phyloP scores from a whole-genome alignment of 2,888 invertebrate species.

The Nomada goodeniana region DNA sequence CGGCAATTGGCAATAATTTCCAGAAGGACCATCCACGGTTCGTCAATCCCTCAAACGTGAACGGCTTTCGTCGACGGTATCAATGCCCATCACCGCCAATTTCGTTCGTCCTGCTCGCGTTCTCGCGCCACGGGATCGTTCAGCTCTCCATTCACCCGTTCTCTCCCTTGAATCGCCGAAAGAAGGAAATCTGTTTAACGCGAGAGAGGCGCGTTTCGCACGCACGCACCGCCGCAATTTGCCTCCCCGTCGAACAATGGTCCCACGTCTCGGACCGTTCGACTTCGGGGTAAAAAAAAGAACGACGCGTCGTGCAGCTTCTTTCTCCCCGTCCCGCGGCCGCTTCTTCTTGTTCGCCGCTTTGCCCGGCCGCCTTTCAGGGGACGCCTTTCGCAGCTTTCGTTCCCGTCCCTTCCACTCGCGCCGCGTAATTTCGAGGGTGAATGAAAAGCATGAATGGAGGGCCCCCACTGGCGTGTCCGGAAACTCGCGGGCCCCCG shows the following conservation, averaged over 20 bases:
- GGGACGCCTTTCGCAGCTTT: slow-evolving; percentile 33
- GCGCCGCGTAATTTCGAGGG: slow-evolving; percentile 73
- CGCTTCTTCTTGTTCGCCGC: slow-evolving; percentile 14
- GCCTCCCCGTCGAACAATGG: slow-evolving; percentile 59
- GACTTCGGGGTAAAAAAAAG: slow-evolving; percentile 13
- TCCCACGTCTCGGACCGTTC: slow-evolving; percentile 23
- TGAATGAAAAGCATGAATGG: slow-evolving; percentile 82
- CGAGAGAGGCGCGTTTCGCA: slow-evolving; percentile 54
- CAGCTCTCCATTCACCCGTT: slow-evolving; percentile 29
- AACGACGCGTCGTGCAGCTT: slow-evolving; percentile 6
- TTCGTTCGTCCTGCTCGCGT: slow-evolving; percentile 59
- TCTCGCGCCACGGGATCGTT: slow-evolving; percentile 39
- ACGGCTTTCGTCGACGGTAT: slow-evolving; percentile 57
- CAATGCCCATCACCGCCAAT: slow-evolving; percentile 60
- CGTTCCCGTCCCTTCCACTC: slow-evolving; percentile 63
- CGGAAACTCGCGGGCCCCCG: slow-evolving; percentile 69
- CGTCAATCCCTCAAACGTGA: slow-evolving; percentile 47
- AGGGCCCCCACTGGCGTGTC: slow-evolving; percentile 70
- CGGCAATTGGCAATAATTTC: slow-evolving; percentile 18
- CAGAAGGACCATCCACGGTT: slow-evolving; percentile 14
- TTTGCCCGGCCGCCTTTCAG: slow-evolving; percentile 14
- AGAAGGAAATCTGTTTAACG: slow-evolving; percentile 75
- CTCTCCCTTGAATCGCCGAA: slow-evolving; percentile 30
- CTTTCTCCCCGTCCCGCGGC: slow-evolving; percentile 14
- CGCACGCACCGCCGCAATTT: slow-evolving; percentile 68